Base-by-base conservation (phyloP, 2,888 invertebrate genomes). In the Dyspetes luteomarginatus region DNA sequence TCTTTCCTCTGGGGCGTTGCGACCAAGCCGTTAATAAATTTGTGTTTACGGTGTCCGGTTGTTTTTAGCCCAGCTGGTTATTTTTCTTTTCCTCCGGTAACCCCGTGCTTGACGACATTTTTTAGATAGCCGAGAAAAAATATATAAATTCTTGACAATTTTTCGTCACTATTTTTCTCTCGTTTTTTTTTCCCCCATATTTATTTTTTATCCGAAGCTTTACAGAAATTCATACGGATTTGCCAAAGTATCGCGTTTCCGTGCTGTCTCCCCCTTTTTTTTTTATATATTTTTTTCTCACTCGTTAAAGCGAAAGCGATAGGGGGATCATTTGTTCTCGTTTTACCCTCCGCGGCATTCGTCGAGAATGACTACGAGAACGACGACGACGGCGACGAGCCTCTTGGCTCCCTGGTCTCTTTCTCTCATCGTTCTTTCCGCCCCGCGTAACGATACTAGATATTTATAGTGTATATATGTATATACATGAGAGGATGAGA, bases 11-110 rank as follows among this genome's bases (percentile, higher is more conserved):
- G n/a, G n/a, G n/a, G 76, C 75, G 68, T 74, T 75, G 64, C 50
- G 82, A 62, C 28, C 69, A 84, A 73, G 79, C 84, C 86, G 85
- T 88, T 89, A 89, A 89, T 89, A 89, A 89, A 89, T 89, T 88
- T 87, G 85, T 89, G 85, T 89, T 89, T 88, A 88, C 86, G 82
- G 82, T 80, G 84, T 85, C 88, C 84, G 80, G 48, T 74, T 77
- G 72, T 72, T 48, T 19, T 36, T 5, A 7, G 7, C 1, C 9
- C 68, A 45, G 15, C 19, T 17, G 5, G 17, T 17, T 17, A 19
- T 48, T 36, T 56, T 17, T 22, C 24, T 50, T 26, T 15, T 43
- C 50, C 3, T 50, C 19, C n/a, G n/a, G n/a, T n/a, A n/a, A 36
- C 36, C 36, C 36, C 7, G 7, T 2, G 36, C 36, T 12, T 9